These are phyloP conservation scores for Centruroides sculpturatus DNA, from an alignment of 1,140 invertebrate genomes.

Conservation along the genomic window DNA sequence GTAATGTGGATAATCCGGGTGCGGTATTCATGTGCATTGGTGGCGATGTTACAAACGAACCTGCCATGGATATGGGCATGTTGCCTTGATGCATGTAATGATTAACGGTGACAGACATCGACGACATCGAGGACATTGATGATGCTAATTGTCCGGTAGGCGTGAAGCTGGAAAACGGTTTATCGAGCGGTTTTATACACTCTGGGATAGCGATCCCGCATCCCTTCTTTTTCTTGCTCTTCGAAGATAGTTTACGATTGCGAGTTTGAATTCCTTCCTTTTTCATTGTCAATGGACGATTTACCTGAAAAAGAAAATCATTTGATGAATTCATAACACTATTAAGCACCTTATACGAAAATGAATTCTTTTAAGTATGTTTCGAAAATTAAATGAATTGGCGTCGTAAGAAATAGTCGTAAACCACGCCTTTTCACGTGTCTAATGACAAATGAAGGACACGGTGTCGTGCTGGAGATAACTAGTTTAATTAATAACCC, in stretches of 20 bases:
- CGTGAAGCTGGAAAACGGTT: slow-evolving; percentile 21
- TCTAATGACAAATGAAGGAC: no score
- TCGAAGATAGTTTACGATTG: slow-evolving; percentile 55
- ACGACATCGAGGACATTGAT: slow-evolving; percentile 30
- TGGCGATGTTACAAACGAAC: slow-evolving; percentile 25
- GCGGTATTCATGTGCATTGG: slow-evolving; percentile 24
- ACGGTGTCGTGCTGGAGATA: no score
- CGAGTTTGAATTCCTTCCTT: slow-evolving; percentile 39
- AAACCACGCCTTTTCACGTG: no score
- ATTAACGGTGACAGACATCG: slow-evolving; percentile 14
- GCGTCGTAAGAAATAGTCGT: no score
- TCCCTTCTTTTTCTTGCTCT: slow-evolving; percentile 74
- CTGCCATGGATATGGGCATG: slow-evolving; percentile 27
- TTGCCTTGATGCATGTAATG: slow-evolving; percentile 35
- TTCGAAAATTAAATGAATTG: no score
- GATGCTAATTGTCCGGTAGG: slow-evolving; percentile 22
- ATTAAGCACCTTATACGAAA: no score
- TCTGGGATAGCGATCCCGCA: slow-evolving; percentile 49
- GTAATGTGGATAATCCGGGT: slow-evolving; percentile 31
- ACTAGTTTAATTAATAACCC: no score
- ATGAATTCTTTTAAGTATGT: no score
- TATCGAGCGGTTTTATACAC: slow-evolving; percentile 46
- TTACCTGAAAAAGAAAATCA: slow-evolving; percentile 37
- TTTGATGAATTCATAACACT: background rate
- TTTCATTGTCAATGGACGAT: slow-evolving; percentile 37